phyloP scores from a whole-genome alignment of 1,140 invertebrate genomes.

The Drosophila kanapiae region DNA sequence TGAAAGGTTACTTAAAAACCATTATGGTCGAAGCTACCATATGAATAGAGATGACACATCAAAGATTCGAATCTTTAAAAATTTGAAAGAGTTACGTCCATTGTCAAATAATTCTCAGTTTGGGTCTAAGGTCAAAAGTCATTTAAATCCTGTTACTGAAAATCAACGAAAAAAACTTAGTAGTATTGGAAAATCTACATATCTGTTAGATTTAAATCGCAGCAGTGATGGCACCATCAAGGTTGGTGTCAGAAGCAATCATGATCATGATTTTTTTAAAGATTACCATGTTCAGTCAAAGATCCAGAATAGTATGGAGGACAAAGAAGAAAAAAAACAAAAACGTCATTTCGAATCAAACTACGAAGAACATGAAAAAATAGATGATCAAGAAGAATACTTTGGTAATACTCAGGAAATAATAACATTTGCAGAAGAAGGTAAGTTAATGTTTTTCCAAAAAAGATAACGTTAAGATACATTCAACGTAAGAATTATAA shows the following conservation, averaged over 20 bases:
- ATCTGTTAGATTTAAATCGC: conserved; percentile 79
- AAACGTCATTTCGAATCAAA: conserved; percentile 9
- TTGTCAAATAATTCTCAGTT: conserved; percentile 12
- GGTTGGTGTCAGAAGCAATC: conserved; percentile 37
- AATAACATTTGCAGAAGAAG: conserved; percentile 92
- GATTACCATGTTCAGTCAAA: conserved; percentile 43
- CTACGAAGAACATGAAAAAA: conserved; percentile 52
- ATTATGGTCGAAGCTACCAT: conserved; percentile 3
- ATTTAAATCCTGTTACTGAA: conserved; percentile 7
- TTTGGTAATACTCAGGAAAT: conserved; percentile 93
- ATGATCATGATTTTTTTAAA: conserved; percentile 63
- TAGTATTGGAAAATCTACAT: conserved; percentile 72
- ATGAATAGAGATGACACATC: background rate
- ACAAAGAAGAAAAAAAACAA: conserved; percentile 5
- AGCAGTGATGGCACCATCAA: conserved; percentile 67
- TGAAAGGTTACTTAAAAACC: conserved; percentile 18
- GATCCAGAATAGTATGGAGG: background rate
- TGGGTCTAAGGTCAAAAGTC: background rate
- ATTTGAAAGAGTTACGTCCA: conserved; percentile 26
- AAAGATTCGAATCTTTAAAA: conserved; percentile 14
- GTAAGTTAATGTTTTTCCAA: conserved; percentile 87
- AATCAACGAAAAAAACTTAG: conserved; percentile 18
- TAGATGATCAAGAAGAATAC: conserved; percentile 89
- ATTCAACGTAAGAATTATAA: background rate
- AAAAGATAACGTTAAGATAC: too few species aligned